Base-by-base conservation (phyloP, 2,888 invertebrate species). In the Neelides folsomi region DNA sequence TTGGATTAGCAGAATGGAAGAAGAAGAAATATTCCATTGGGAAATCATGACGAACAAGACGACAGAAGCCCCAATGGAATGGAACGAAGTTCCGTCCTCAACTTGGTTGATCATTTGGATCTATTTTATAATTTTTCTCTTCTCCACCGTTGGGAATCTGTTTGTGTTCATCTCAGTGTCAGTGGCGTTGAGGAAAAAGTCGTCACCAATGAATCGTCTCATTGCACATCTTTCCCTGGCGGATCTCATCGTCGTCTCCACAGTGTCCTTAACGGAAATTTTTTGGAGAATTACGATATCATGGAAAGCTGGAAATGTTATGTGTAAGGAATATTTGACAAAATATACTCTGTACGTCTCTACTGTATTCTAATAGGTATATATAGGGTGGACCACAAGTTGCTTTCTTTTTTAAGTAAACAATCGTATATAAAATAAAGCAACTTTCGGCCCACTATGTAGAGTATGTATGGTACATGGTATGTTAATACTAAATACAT, bases 221-320 rank as follows among this genome's bases (percentile, higher is more conserved):
- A 38, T 59, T 12, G 48, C 57, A 45, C 57, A 59, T 37, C 44
- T 59, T 16, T 55, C 55, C 34, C 51, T 59, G 47, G 57, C 59
- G 1, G 59, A 59, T 16, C 51, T 59, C 16, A 19, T 59, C 9
- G 59, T 59, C 1, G 57, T 57, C 2, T 43, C 19, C 47, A 53
- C 53, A 52, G 55, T 57, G 5, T 55, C 55, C 6, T 55, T 54
- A 10, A 57, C 57, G 12, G 59, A 59, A 45, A 52, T 59, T 10
- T 40, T 52, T 36, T 59, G 59, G 59, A 47, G 59, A 40, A 52
- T 59, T 35, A 46, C 53, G 1, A 57, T 59, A 37, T 54, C 57
- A 9, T 59, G 59, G 59, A 57, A 57, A 42, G 59, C 54, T 2
- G 59, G 59, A 12, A 49, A 56, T 44, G 35, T 57, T 16, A 35